Evolutionary conservation across 2,888 invertebrate species (phyloP), one percentile per base, ranked within the genome.

Genomic region (Papilio gigon): DNA sequence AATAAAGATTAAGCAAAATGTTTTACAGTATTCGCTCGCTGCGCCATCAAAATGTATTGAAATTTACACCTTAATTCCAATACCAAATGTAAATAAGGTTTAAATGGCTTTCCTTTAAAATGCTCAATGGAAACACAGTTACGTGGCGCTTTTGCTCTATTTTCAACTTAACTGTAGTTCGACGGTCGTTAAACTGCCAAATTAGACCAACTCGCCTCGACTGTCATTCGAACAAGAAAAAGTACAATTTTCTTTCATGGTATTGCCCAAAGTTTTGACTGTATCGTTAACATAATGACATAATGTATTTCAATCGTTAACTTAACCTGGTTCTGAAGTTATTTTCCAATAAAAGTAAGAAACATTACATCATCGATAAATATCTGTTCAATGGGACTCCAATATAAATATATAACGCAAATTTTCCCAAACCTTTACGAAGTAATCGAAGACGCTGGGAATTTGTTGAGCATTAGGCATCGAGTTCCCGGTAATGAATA

Each of bases 231-330:
- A 80, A 82, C 78, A 84, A 84, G 81, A 84, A 85, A 81, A 86
- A 85, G 82, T 84, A 80, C 83, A 82, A 85, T 88, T 84, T 84
- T 80, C 81, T 85, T 85, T 86, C 83, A 84, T 85, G 76, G 84
- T 84, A 82, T 85, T 82, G 82, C 80, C 81, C 75, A 77, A 86
- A 85, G 74, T 86, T 88, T 85, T 80, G 78, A 82, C 80, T 65
- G 60, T 56, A 77, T 79, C 81, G 82, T 83, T 84, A 81, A 78
- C 65, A 35, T 68, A 66, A 68, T 66, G 33, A 44, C 63, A 20
- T 44, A 30, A 63, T 71, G 65, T 68, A 62, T 65, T 56, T 40
- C 37, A 63, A 65, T 68, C 42, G 40, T 63, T 71, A 67, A 22
- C 25, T 42, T 37, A 14, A 17, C 44, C 47, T 47, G n/a, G 14